A percentile compares a stretch with the other conserved stretches of the same genome.
Conservation (phyloP, 1,140 invertebrate genomes). For the Thrips palmi region DNA sequence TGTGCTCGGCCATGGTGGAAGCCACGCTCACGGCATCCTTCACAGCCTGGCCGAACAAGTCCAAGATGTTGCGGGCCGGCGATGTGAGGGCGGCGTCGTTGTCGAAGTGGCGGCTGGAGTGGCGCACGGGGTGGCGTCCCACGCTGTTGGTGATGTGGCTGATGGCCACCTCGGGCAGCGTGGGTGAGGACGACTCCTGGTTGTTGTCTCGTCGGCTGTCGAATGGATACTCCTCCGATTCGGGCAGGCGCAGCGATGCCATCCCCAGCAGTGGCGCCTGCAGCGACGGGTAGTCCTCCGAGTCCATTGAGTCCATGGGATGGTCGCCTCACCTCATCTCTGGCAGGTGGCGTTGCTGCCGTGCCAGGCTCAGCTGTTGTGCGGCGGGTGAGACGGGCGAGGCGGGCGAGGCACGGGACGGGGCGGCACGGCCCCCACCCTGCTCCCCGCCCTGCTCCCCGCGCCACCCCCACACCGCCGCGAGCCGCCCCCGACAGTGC, state of each 20-base stretch:
- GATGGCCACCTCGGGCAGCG: conserved; percentile 10
- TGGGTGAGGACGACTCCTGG: conserved; percentile 14
- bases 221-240: conserved; percentile 25
- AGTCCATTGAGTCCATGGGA: conserved; percentile 7
- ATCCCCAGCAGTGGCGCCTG: conserved; percentile 14
- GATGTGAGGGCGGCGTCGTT: conserved; percentile 8
- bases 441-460: conserved; percentile 3
- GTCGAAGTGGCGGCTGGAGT: conserved; percentile 9
- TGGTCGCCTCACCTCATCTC: neutral
- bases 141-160: conserved; percentile 9
- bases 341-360: neutral
- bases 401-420: too few species aligned
- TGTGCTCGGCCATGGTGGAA: neutral
- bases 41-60: neutral
- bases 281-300: neutral
- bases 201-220: conserved; percentile 10
- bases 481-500: conserved; percentile 7
- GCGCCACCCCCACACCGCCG: neutral
- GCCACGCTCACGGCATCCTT: neutral
- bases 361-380: conserved; percentile 1
- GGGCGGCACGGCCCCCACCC: conserved; percentile 1
- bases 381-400: too few species aligned
- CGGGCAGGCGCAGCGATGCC: conserved; percentile 28
- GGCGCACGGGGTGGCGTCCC: conserved; percentile 7
- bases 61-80: neutral